Evolutionary conservation across 2,888 invertebrate genomes (phyloP), one percentile per base, ranked within the genome.

Genomic region (Linnaemya tessellans): DNA sequence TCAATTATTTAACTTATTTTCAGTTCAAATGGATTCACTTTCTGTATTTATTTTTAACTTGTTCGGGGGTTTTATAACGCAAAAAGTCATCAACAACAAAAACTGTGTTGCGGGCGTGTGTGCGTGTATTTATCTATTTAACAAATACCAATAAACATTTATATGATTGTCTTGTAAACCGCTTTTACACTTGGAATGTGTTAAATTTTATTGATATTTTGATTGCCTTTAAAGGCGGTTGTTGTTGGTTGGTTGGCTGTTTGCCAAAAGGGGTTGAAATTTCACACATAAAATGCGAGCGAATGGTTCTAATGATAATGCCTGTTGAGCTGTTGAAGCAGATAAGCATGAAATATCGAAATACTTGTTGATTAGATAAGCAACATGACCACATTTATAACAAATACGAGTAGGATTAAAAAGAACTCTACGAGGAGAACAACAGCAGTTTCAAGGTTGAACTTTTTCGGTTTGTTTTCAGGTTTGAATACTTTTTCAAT

Each of bases 281-380:
- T 62, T 65, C 49, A 67, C 56, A 77, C 25, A 56, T 18, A 15
- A 71, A 74, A 25, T 35, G 43, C 22, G 13, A 30, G 46, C 38
- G 68, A 18, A 54, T 54, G 73, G 22, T 46, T 22, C 15, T 20
- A 38, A 13, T 41, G 84, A 73, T 71, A 84, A 74, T 49, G 67
- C 58, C 67, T 81, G 77, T 78, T 85, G 46, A 65, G 25, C 25
- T 46, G 15, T 46, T 58, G 2, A 77, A 71, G 71, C 54, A 62
- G 82, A 82, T 82, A 74, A 79, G 65, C 64, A 65, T 18, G 41
- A 58, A 67, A 71, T 38, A 67, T 58, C 22, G 58, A 80, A 74
- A 71, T 46, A 80, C 77, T 77, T 86, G 77, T 78, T 86, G 86
- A 86, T 86, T 80, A 86, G 83, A 86, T 86, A 86, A 80, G 73